Base-by-base conservation (phyloP, 2,797 vertebrate genomes). In the Cottoperca gobio region DNA sequence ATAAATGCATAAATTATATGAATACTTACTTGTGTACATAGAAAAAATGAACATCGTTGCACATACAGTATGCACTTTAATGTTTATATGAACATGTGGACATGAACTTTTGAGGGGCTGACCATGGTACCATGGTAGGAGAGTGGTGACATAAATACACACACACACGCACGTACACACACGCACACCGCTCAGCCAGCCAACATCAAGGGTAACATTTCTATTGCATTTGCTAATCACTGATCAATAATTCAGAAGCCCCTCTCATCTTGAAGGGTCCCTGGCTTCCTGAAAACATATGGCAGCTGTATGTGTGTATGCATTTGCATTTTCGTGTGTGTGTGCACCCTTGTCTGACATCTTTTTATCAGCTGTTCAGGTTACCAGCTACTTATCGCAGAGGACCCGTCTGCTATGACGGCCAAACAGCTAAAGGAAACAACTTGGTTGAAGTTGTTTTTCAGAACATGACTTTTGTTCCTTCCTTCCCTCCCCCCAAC, bases 161-260 rank as follows among this genome's bases (percentile, higher is more conserved):
- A 59, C 52, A 70, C 40, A 49, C 61, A 33, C 62, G 39, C 52
- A 48, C 59, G 49, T 50, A 68, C 50, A 50, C 42, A 39, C 58
- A 52, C 59, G 81, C 46, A 76, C 63, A 87, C 71, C 26, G 48
- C 64, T 66, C 62, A 83, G 75, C 69, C 74, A 83, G 59, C 61
- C 66, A 95, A 96, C 96, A 95, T 96, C 95, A 95, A 96, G 97
- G 96, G 94, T 96, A 97, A 96, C 96, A 97, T 97, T 98, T 97
- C 96, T 95, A 96, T 97, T 95, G 96, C 96, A 98, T 98, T 97
- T 98, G 96, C 94, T 98, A 97, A 99, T 98, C 96, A 96, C 93
- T 97, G 95, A 97, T 99, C 97, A 99, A 99, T 99, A 98, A 99
- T 99, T 97, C 96, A 99, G 90, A 94, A 73, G 86, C 82, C 75